These are phyloP conservation scores for Pristionchus japonicus DNA, from an alignment of 2,888 invertebrate genomes.

Conservation along the genomic window DNA sequence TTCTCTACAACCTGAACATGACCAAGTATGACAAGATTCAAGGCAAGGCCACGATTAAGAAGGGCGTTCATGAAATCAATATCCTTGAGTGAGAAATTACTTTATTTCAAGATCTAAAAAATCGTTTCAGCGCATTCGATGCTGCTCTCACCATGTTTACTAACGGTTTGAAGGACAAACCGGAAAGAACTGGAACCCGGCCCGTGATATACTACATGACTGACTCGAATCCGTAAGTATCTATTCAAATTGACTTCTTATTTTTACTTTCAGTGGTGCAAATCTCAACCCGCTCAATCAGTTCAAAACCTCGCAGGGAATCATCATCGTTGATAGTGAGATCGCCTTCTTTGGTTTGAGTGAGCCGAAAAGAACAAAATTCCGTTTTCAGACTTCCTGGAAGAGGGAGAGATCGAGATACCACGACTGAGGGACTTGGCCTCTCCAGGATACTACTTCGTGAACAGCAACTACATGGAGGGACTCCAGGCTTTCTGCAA, in stretches of 20 bases:
- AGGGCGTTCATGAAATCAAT: not conserved
- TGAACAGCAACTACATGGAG: not conserved
- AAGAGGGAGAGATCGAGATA: not conserved
- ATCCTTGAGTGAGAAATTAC: not conserved
- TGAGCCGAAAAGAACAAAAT: not conserved
- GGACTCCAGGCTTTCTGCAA: not conserved
- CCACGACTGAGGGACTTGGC: not conserved
- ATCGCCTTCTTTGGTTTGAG: not conserved
- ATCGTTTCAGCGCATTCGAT: not conserved
- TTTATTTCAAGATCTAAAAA: not conserved
- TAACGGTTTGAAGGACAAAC: not conserved
- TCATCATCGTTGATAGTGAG: not conserved
- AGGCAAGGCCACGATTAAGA: not conserved
- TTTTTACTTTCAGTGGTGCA: not conserved
- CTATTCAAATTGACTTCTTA: not conserved
- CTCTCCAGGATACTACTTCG: not conserved
- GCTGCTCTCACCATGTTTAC: not conserved
- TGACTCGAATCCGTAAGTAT: not conserved
- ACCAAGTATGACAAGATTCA: not conserved
- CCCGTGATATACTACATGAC: not conserved
- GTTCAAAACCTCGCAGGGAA: not conserved
- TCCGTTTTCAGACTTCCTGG: not conserved
- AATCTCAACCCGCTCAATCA: not conserved
- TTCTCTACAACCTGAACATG: constrained; percentile 6
- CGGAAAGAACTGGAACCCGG: not conserved